phyloP scores from a whole-genome alignment of 2,113 vertebrate genomes.

The Natator depressus region DNA sequence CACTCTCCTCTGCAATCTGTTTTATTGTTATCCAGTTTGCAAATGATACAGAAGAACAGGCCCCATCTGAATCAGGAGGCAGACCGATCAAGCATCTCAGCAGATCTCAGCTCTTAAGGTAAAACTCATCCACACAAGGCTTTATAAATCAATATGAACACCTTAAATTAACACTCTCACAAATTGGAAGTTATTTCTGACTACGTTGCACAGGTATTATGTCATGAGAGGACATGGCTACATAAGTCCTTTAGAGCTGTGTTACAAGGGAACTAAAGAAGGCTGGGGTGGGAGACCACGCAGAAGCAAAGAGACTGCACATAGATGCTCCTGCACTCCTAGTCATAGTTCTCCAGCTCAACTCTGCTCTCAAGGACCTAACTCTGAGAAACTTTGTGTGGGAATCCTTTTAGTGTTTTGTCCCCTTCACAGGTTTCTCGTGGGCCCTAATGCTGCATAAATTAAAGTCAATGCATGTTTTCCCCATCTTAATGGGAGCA shows the following conservation, averaged over 20 bases:
- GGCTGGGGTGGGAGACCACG: background rate
- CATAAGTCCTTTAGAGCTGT: background rate
- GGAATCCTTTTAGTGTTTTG: background rate
- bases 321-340: background rate
- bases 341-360: background rate
- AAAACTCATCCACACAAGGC: background rate
- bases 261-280: background rate
- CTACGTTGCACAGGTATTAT: background rate
- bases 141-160: background rate
- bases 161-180: background rate
- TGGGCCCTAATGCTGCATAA: background rate
- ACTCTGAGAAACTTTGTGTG: background rate
- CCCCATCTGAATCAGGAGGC: background rate
- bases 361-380: background rate
- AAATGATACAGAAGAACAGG: background rate
- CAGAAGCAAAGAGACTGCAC: background rate
- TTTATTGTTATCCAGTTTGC: fast-evolving
- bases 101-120: background rate
- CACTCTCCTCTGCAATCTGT: background rate
- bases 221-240: background rate
- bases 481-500: background rate
- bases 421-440: background rate
- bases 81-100: background rate
- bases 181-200: background rate
- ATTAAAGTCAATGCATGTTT: background rate